Base-by-base conservation (phyloP, 2,113 vertebrate genomes). In the Elachura formosa region DNA sequence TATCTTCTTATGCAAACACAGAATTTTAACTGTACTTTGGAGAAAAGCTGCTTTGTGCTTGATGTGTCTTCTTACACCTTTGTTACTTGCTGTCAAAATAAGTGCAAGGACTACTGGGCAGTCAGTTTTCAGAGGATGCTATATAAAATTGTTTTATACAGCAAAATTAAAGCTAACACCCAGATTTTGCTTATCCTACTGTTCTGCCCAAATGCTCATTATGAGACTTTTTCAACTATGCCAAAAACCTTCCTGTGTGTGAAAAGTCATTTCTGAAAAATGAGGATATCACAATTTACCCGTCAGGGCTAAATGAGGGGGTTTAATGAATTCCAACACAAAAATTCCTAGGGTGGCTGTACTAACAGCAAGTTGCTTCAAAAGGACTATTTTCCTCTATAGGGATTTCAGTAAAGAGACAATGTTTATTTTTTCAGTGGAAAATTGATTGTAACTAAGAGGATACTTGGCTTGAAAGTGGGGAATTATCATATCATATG, bases 391-490 rank as follows among this genome's bases (percentile, higher is more conserved):
- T 97, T 97, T 97, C 91, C 97, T 98, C 97, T 96, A 82, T 62
- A 82, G 97, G 97, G 97, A 98, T 97, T 98, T 98, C 93, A 89
- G 95, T 95, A 97, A 98, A 97, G 96, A 97, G 97, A 98, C 97
- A 97, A 97, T 98, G 97, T 98, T 98, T 98, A 98, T 98, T 98
- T 98, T 98, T 98, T 98, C 96, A 97, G 96, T 95, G 91, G 98
- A 98, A 98, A 98, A 98, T 98, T 99, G 98, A 99, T 99, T 98
- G 98, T 98, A 99, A 99, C 98, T 98, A 99, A 98, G 98, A 98
- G 98, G 98, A 98, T 99, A 98, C 98, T 99, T 98, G 97, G 97
- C 96, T 98, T 98, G 97, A 96, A 98, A 98, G 98, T 98, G 96
- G 98, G 86, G 96, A 98, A 98, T 98, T 98, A 98, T 97, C 97